A percentile compares a stretch with the other conserved stretches of the same genome.
Conservation (phyloP, 1,140 invertebrate genomes). For the Charaxes varanes region DNA sequence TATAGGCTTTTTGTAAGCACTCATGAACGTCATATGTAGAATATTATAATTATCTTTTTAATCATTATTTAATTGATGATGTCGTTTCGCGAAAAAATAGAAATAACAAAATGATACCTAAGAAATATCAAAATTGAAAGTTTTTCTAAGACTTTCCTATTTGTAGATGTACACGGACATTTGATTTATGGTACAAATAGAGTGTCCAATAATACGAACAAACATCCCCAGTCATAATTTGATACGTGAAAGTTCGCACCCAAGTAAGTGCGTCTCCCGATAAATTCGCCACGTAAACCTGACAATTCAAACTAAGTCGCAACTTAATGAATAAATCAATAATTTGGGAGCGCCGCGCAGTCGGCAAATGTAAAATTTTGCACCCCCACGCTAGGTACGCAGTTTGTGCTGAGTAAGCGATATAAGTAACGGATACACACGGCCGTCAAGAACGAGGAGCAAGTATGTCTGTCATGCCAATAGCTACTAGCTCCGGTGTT, state of each 20-base stretch:
- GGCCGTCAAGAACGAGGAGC: neutral
- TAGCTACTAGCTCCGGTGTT: too few relatives aligned
- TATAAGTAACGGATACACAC: constrained; percentile 16
- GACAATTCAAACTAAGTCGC: constrained; percentile 28
- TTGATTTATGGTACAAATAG: too few relatives aligned
- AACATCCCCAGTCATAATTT: neutral
- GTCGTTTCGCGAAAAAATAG: too few relatives aligned
- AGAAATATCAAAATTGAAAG: too few relatives aligned
- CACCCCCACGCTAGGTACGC: constrained; percentile 22
- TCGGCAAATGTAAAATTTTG: constrained; percentile 36
- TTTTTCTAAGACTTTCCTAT: too few relatives aligned
- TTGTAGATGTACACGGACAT: too few relatives aligned
- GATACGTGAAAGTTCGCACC: neutral
- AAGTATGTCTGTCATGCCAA: neutral
- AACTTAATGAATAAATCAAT: constrained; percentile 48
- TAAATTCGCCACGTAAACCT: constrained; percentile 19
- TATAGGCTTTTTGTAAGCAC: too few relatives aligned
- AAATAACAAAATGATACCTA: too few relatives aligned
- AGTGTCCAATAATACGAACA: too few relatives aligned
- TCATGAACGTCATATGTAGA: too few relatives aligned
- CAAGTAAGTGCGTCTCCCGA: constrained; percentile 12
- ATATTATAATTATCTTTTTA: too few relatives aligned
- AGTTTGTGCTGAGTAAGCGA: constrained; percentile 30
- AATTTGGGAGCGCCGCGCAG: constrained; percentile 27
- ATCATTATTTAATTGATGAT: too few relatives aligned